phyloP scores from a whole-genome alignment of 2,888 invertebrate species.

The Dermolepida albohirtum region DNA sequence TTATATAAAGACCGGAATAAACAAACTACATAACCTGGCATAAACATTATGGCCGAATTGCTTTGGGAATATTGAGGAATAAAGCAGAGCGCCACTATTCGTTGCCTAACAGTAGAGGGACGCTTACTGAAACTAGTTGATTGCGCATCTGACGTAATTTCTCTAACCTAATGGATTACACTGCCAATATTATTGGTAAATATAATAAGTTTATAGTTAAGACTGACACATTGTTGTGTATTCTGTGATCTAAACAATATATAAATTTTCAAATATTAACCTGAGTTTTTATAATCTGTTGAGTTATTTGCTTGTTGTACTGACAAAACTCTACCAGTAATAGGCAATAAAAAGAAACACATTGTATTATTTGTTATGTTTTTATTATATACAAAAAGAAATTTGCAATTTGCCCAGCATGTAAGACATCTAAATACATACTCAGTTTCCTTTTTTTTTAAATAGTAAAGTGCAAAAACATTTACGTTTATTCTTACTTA shows the following conservation, averaged over 20 bases:
- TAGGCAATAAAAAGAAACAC: slow-evolving; percentile 14
- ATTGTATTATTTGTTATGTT: slow-evolving; percentile 50
- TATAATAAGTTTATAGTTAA: slow-evolving; percentile 38
- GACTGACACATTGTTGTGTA: slow-evolving; percentile 44
- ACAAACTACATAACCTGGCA: too few species aligned
- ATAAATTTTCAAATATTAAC: slow-evolving; percentile 27
- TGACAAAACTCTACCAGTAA: too few species aligned
- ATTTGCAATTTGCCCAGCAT: slow-evolving; percentile 47
- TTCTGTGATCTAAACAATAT: slow-evolving; percentile 40
- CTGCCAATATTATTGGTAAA: too few species aligned
- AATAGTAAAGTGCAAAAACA: slow-evolving; percentile 47
- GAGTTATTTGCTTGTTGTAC: too few species aligned
- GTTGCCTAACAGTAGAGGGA: too few species aligned
- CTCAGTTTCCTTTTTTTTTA: slow-evolving; percentile 39
- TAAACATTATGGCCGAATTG: too few species aligned
- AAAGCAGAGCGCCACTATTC: too few species aligned
- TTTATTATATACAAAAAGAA: slow-evolving; percentile 54
- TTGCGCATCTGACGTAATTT: too few species aligned
- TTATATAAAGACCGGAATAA: too few species aligned
- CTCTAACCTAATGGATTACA: too few species aligned
- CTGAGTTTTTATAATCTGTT: slow-evolving; percentile 10
- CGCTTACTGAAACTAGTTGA: too few species aligned
- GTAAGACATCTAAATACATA: slow-evolving; percentile 44
- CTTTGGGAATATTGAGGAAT: too few species aligned
- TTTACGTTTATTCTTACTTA: slow-evolving; percentile 41